Conservation (phyloP, 2,797 vertebrate species). For the Propithecus deckenii region DNA sequence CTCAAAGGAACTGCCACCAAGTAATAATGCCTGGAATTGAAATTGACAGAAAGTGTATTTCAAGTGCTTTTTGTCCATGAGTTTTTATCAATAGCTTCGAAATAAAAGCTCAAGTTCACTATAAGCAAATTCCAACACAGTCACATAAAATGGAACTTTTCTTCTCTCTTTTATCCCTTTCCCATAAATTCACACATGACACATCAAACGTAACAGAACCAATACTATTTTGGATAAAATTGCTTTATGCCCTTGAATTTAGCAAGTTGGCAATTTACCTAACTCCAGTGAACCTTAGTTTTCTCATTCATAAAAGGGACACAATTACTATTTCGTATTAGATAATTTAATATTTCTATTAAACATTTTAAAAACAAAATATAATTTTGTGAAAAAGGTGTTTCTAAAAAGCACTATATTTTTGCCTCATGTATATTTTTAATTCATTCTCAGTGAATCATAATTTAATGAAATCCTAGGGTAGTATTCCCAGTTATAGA, state of each 20-base stretch:
- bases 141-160: background rate
- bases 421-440: background rate
- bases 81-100: background rate
- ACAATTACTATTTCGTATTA: background rate
- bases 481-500: background rate
- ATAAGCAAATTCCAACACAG: background rate
- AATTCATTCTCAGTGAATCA: background rate
- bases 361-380: background rate
- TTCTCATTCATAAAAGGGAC: background rate
- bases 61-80: background rate
- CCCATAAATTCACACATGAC: background rate
- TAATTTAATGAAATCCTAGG: background rate
- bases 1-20: background rate
- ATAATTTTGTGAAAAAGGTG: background rate
- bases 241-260: background rate
- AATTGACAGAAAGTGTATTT: background rate
- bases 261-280: background rate
- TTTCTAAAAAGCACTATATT: background rate
- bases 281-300: background rate
- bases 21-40: background rate
- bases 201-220: background rate
- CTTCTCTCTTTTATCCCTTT: background rate
- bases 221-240: background rate
- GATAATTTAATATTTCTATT: background rate
- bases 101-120: background rate